Evolutionary conservation across 2,888 invertebrate species (phyloP).

Genomic region (Chrysolina americana): DNA sequence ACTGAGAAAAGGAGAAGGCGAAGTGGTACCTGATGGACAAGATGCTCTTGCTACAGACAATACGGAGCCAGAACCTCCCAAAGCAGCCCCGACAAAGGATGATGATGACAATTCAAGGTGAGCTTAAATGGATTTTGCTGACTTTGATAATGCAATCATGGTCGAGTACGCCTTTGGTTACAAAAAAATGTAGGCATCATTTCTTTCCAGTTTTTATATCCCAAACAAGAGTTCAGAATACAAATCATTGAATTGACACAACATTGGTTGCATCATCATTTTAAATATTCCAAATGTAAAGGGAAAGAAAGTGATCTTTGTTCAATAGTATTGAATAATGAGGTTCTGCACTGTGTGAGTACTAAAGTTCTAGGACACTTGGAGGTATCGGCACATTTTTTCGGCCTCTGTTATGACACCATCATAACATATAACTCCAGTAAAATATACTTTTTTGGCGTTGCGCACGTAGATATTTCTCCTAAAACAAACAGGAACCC

Average conservation of each 20-base stretch:
- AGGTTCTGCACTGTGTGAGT: too few species aligned
- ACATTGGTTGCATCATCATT: conserved; percentile 18
- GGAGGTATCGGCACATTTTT: too few species aligned
- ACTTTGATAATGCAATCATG: conserved; percentile 24
- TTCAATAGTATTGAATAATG: not conserved
- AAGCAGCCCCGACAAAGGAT: conserved; percentile 72
- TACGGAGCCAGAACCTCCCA: conserved; percentile 68
- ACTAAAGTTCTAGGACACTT: too few species aligned
- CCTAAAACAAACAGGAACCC: too few species aligned
- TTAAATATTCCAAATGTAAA: conserved; percentile 4
- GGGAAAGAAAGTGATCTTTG: conserved; percentile 13
- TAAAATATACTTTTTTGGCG: too few species aligned
- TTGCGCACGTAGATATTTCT: too few species aligned
- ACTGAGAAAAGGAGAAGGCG: conserved; percentile 78
- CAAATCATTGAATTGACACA: not conserved
- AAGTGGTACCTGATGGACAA: conserved; percentile 62
- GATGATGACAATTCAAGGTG: conserved; percentile 93
- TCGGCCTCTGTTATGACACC: too few species aligned
- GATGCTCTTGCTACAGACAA: conserved; percentile 64
- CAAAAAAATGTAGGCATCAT: too few species aligned
- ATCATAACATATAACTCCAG: too few species aligned
- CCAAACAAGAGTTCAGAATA: too few species aligned
- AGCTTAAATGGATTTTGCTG: conserved; percentile 25
- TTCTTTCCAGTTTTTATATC: not conserved
- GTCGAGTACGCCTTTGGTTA: not conserved